Conservation (phyloP, 2,113 vertebrate species). For the Sciurus niger region DNA sequence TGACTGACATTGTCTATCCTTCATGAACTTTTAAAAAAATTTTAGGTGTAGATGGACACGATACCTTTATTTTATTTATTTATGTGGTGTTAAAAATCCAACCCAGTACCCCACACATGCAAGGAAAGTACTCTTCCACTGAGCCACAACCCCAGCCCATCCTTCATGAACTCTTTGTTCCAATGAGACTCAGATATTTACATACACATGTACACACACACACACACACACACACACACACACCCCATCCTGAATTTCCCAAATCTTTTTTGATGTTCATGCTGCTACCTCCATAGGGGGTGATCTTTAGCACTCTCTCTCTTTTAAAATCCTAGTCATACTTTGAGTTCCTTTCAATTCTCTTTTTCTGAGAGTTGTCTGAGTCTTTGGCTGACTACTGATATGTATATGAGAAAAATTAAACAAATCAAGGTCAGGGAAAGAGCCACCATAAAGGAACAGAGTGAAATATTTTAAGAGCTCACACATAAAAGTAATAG, state of each 20-base stretch:
- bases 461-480: not conserved
- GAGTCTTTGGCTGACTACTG: not conserved
- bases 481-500: not conserved
- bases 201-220: not conserved
- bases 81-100: no score
- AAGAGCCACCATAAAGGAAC: not conserved
- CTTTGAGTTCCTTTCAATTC: not conserved
- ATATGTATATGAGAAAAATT: not conserved
- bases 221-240: not conserved
- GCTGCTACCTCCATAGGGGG: not conserved
- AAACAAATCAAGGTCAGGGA: not conserved
- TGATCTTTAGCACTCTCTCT: not conserved
- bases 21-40: not conserved
- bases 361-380: not conserved
- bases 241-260: not conserved
- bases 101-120: no score
- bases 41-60: no score
- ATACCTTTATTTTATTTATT: no score
- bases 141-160: not conserved
- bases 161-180: not conserved
- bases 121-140: no score
- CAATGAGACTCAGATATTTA: not conserved
- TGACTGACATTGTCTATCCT: not conserved
- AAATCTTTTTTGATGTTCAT: not conserved
- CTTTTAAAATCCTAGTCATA: not conserved